Evolutionary conservation across 2,888 invertebrate genomes (phyloP), one percentile per base, ranked within the genome.

Genomic region (Leptinotarsa haldemani): DNA sequence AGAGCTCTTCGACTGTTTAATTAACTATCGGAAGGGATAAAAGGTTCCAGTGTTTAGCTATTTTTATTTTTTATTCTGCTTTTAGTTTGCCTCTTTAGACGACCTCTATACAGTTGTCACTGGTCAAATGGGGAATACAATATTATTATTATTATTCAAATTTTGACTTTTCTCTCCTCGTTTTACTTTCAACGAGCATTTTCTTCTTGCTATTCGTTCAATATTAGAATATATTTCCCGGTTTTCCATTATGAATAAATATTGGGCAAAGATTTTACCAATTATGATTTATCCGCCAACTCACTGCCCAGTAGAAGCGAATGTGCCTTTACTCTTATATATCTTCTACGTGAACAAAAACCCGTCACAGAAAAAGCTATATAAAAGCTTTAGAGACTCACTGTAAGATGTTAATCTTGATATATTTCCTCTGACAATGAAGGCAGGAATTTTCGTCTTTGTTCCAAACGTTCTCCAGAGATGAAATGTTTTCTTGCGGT

Each of bases 321-420:
- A 61, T 30, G 15, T 16, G 30, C 61, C n/a, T 40, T 16, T 18
- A 40, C 25, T 61, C 40, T 61, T 25, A 61, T 61, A 61, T 61
- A 61, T 61, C 40, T 40, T 61, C n/a, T 40, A 61, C 61, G 61
- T 61, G 61, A 30, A 30, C n/a, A 30, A 70, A 25, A 47, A 61
- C 40, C 18, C 58, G 48, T 46, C 69, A 70, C 47, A 70, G 47
- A 58, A 70, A 47, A 70, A 70, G 69, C 48, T 61, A 50, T 52
- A 46, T 50, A 70, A 61, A 65, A 70, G 65, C 64, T 70, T 52
- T 18, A 40, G 52, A 65, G 65, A 70, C 65, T 52, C 40, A 65
- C 64, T 16, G 30, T 40, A 53, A 70, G 70, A 70, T 70, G 70
- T 65, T 70, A 70, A 70, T 65, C 70, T 65, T 65, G 53, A 64